Evolutionary conservation across 2,797 vertebrate species (phyloP), one percentile per base, ranked within the genome.

Genomic region (Sebastes hubbsi): DNA sequence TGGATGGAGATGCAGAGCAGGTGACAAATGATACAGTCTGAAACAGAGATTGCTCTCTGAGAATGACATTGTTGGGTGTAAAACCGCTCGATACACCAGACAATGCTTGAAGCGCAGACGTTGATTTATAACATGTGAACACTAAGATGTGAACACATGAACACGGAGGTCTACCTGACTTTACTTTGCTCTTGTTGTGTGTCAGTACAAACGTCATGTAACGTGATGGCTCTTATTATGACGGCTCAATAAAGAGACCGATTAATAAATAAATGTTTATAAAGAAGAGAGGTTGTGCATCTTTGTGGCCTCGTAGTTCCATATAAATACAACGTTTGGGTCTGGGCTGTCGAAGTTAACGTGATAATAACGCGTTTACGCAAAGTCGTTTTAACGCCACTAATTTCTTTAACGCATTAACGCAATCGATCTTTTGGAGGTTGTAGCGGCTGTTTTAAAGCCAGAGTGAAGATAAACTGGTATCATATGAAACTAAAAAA

Each of bases 1-100:
- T 77, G 80, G 85, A 90, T 87, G 81, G 74, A 73, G 80, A 72
- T 20, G 6, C 59, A 4, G 56, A 82, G 77, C 30, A 16, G 70
- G 29, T 71, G 79, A 91, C 36, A 18, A 76, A 86, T 54, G 77
- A 83, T 60, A 16, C 18, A 60, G 64, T 70, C 81, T 78, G 60
- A 69, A 56, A 70, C 4, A 65, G 66, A 81, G 73, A 80, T 68
- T 25, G 64, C 65, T 82, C 58, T 25, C 29, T 3, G 18, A 79
- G 73, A 65, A 72, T 4, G n/a, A 64, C 62, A 24, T 32, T 12
- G 74, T 67, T n/a, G 76, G 58, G n/a, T n/a, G 66, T 18, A 61
- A 80, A 80, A 77, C 24, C 7, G 52, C 27, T 84, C 62, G 1
- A 84, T 87, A 34, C 66, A 46, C 2, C 78, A 78, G 71, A 36